A percentile compares a stretch with the other conserved stretches of the same genome.
Evolutionary conservation across 2,113 vertebrate genomes (phyloP).

Genomic region (Gavialis gangeticus): DNA sequence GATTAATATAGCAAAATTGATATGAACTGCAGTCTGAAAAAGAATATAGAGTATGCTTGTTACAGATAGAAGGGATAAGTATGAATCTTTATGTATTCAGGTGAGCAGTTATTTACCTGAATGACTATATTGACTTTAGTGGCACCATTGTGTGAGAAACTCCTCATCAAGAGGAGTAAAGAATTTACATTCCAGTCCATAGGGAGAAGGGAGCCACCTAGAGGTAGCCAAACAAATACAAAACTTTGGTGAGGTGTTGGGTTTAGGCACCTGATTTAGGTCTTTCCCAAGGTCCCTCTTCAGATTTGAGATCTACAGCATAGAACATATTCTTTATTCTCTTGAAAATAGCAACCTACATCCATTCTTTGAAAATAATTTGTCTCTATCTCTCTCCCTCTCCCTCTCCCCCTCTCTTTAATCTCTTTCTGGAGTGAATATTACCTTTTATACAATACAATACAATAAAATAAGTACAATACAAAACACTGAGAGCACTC

Average conservation of each 20-base stretch:
- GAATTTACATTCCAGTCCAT: neutral
- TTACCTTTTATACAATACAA: no score
- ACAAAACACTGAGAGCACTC: neutral
- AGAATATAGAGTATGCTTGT: neutral
- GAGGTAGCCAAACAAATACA: no score
- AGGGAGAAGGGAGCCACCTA: neutral
- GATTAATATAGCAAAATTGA: conserved; percentile 11
- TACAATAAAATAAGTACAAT: no score
- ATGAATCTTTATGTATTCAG: neutral
- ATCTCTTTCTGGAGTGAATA: no score
- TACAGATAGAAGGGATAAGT: neutral
- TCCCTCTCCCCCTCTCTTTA: no score
- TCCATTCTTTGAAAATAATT: neutral
- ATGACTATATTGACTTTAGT: neutral
- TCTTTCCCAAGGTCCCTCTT: no score
- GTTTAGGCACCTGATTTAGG: no score
- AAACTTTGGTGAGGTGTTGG: no score
- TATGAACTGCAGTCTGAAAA: neutral
- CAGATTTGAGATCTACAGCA: no score
- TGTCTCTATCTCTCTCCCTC: no score
- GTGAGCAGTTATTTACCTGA: neutral
- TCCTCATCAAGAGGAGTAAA: neutral
- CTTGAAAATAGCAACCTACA: neutral
- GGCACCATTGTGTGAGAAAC: neutral
- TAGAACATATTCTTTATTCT: neutral